Conservation (phyloP, 1,140 invertebrate genomes). For the Trichonephila clavata region DNA sequence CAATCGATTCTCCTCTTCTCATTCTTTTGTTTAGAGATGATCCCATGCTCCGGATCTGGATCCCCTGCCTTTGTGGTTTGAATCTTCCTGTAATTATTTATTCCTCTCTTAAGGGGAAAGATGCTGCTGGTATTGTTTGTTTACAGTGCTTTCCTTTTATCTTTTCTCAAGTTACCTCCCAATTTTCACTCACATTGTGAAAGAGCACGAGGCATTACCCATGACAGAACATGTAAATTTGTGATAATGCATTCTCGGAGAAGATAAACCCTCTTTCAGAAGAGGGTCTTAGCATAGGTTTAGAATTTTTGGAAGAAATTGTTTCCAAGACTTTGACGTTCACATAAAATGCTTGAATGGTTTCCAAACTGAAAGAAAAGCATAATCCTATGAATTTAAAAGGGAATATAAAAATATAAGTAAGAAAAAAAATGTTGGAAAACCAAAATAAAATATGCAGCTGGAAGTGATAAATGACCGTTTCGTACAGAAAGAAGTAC, state of each 20-base stretch:
- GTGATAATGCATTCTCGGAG: slow-evolving; percentile 20
- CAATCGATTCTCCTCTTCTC: neutral
- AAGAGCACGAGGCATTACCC: neutral
- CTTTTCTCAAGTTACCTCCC: neutral
- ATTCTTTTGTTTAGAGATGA: neutral
- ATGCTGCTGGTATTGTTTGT: neutral
- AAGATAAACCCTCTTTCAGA: slow-evolving; percentile 13
- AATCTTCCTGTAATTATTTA: slow-evolving; percentile 25
- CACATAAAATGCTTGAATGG: neutral
- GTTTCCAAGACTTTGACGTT: neutral
- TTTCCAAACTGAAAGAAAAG: neutral
- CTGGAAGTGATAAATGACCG: slow-evolving; percentile 26
- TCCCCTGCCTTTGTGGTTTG: neutral
- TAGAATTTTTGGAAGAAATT: slow-evolving; percentile 12
- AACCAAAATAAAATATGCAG: neutral
- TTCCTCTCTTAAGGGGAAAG: slow-evolving; percentile 1
- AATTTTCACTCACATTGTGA: neutral
- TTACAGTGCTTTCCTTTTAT: slow-evolving; percentile 4
- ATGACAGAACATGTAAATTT: slow-evolving; percentile 24
- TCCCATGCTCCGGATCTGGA: neutral
- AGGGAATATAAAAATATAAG: neutral
- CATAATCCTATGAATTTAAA: slow-evolving; percentile 20
- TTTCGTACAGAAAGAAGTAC: neutral
- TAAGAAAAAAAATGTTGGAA: neutral
- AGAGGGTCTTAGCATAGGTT: slow-evolving; percentile 20